These are phyloP conservation scores for Leptopterna dolabrata DNA, from an alignment of 2,888 invertebrate species.

Conservation along the genomic window DNA sequence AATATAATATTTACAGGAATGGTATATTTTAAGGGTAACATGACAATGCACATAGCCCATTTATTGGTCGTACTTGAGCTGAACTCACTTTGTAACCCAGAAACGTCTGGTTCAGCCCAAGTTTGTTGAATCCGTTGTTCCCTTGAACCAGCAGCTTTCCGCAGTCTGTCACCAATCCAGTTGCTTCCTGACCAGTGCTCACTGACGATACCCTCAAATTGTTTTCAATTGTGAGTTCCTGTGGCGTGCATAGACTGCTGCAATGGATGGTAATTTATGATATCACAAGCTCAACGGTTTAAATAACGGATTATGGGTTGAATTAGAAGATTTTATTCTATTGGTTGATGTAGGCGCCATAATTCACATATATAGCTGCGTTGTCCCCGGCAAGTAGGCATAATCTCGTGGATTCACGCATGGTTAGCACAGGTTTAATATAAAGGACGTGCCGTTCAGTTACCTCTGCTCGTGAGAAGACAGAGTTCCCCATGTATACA, in stretches of 20 bases:
- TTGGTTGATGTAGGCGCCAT: too few relatives aligned
- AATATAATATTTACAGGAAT: too few relatives aligned
- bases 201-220: slow-evolving; percentile 70
- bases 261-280: slow-evolving; percentile 48
- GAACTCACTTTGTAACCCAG: slow-evolving; percentile 68
- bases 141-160: slow-evolving; percentile 76
- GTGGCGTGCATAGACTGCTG: slow-evolving; percentile 68
- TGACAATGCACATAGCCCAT: too few relatives aligned
- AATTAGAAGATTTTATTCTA: too few relatives aligned
- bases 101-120: slow-evolving; percentile 72
- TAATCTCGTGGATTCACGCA: too few relatives aligned
- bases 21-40: too few relatives aligned
- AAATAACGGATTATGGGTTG: too few relatives aligned
- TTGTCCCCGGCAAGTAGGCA: too few relatives aligned
- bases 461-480: slow-evolving; percentile 48
- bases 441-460: not conserved
- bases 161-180: slow-evolving; percentile 72
- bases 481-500: slow-evolving; percentile 74
- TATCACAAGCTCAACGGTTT: too few relatives aligned
- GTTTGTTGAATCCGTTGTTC: slow-evolving; percentile 73
- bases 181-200: slow-evolving; percentile 74
- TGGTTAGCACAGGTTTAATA: too few relatives aligned
- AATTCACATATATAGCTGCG: too few relatives aligned
- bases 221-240: slow-evolving; percentile 68
- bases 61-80: too few relatives aligned